A percentile compares a stretch with the other conserved stretches of the same genome.
phyloP scores from a whole-genome alignment of 2,888 invertebrate genomes.

The Mycogona germanica region DNA sequence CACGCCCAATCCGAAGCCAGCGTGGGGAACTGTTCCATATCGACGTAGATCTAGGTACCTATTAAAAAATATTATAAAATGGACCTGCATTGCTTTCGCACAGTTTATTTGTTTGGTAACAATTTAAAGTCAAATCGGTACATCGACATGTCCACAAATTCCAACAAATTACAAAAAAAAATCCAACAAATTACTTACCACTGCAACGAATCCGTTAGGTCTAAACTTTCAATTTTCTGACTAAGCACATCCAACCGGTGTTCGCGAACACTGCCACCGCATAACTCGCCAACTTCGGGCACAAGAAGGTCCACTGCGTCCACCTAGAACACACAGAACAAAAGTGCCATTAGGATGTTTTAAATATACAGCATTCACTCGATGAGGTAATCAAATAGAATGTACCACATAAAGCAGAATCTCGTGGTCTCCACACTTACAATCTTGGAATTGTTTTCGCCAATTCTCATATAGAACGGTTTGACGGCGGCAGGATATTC shows the following conservation, averaged over 20 bases:
- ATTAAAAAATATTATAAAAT: neutral
- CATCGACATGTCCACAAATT: too few relatives aligned
- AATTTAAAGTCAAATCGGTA: too few relatives aligned
- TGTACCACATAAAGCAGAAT: neutral
- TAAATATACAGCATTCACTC: neutral
- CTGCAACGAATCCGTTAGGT: constrained; percentile 32
- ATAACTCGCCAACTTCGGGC: constrained; percentile 82
- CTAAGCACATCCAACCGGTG: constrained; percentile 48
- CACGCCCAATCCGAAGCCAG: constrained; percentile 92
- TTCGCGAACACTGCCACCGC: constrained; percentile 91
- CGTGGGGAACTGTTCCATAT: constrained; percentile 79
- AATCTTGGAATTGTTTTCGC: constrained; percentile 44
- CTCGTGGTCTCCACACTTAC: constrained; percentile 38
- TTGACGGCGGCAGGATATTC: constrained; percentile 81
- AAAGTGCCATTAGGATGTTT: neutral
- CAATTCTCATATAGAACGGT: constrained; percentile 87
- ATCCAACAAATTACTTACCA: constrained; percentile 1
- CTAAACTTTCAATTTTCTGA: constrained; percentile 28
- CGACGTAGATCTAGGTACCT: constrained; percentile 83
- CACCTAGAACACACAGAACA: constrained; percentile 29
- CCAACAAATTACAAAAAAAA: neutral
- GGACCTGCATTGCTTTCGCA: too few relatives aligned
- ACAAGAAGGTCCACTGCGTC: constrained; percentile 66
- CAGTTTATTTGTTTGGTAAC: neutral
- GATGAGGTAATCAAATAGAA: neutral